phyloP scores from a whole-genome alignment of 2,797 vertebrate species.

The Onychomys torridus region DNA sequence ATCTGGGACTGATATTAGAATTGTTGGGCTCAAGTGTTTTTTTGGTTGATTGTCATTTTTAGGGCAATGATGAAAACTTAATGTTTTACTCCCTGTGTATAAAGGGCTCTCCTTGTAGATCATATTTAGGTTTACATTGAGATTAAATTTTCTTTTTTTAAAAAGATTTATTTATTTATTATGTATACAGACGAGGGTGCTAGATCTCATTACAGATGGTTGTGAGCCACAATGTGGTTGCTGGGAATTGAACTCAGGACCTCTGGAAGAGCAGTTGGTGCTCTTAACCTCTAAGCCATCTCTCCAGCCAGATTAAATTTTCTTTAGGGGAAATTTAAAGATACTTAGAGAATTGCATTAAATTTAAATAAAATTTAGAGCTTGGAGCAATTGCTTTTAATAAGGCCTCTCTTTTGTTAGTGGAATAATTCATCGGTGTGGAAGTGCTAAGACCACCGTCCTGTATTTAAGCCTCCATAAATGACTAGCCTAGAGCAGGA shows the following conservation, averaged over 20 bases:
- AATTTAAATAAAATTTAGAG: background rate
- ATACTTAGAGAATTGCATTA: background rate
- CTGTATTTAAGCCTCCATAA: background rate
- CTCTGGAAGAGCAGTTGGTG: too few species aligned
- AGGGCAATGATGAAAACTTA: background rate
- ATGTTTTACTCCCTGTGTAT: background rate
- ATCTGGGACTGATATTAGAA: background rate
- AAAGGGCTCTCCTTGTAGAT: conserved; percentile 49
- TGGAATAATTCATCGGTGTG: background rate
- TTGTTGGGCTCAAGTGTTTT: background rate
- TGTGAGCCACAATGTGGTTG: too few species aligned
- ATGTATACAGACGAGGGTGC: too few species aligned
- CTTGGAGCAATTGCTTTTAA: background rate
- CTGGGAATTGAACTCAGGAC: too few species aligned
- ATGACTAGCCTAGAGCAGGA: background rate
- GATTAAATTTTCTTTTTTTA: accelerated
- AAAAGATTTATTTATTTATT: too few species aligned
- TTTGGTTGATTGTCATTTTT: background rate
- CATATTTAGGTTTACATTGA: conserved; percentile 50
- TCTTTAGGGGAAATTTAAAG: background rate
- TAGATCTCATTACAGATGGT: too few species aligned
- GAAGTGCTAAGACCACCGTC: background rate
- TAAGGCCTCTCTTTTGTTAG: background rate
- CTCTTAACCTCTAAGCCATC: too few species aligned
- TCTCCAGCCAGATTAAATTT: accelerated